Evolutionary conservation across 1,140 invertebrate species (phyloP).

Genomic region (Tetraneura akinire): DNA sequence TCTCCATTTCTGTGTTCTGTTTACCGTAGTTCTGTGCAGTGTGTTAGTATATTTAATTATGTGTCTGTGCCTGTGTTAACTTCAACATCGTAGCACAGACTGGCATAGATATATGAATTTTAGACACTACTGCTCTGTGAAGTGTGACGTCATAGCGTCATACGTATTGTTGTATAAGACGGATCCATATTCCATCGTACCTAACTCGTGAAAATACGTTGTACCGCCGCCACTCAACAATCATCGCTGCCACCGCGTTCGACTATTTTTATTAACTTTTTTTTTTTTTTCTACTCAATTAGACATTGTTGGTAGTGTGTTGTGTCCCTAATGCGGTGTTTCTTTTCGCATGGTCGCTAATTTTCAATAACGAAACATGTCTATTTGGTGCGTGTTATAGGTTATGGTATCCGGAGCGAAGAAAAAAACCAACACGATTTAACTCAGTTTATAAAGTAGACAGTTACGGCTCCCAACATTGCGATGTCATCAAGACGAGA

Average conservation of each 20-base stretch:
- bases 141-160: too few relatives aligned
- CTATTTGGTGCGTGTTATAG: background rate
- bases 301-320: background rate
- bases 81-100: too few relatives aligned
- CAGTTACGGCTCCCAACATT: background rate
- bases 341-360: background rate
- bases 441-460: background rate
- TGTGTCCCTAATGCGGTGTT: background rate
- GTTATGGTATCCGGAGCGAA: background rate
- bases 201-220: background rate
- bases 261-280: background rate
- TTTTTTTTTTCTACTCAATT: too few relatives aligned
- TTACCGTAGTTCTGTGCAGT: too few relatives aligned
- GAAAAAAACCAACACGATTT: background rate
- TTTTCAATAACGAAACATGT: background rate
- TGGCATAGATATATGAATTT: too few relatives aligned
- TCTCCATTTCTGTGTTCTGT: too few relatives aligned
- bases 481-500: conserved; percentile 44
- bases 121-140: too few relatives aligned
- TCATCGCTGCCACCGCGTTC: background rate
- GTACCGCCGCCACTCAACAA: too few relatives aligned
- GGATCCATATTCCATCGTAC: background rate
- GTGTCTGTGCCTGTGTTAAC: too few relatives aligned
- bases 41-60: too few relatives aligned
- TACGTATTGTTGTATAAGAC: too few relatives aligned